Evolutionary conservation across 1,140 invertebrate species (phyloP).

Genomic region (Rhopalosiphum maidis): DNA sequence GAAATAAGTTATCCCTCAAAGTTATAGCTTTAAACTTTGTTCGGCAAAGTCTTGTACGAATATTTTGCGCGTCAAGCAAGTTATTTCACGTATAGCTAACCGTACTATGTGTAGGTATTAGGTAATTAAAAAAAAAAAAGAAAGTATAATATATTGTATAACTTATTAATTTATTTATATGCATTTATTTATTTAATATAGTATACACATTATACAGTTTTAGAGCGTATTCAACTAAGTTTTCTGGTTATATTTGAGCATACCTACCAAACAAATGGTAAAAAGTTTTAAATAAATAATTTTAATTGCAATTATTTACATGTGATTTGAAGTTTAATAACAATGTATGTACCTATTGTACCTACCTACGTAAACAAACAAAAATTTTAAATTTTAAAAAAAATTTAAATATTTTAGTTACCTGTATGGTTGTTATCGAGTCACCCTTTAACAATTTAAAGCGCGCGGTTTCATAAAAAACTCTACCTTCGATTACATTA

Average conservation of each 20-base stretch:
- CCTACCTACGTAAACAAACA: not conserved
- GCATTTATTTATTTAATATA: not conserved
- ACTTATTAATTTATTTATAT: not conserved
- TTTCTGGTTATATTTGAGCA: not conserved
- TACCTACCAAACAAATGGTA: not conserved
- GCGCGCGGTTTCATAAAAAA: not conserved
- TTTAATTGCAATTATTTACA: not conserved
- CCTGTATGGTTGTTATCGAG: not conserved
- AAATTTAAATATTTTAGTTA: not conserved
- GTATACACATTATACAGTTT: not conserved
- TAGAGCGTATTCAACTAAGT: not conserved
- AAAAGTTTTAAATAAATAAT: not conserved
- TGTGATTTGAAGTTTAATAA: not conserved
- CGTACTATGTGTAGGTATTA: not conserved
- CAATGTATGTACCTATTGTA: not conserved
- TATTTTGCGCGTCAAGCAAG: not conserved
- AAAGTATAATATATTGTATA: not conserved
- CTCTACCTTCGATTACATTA: not conserved
- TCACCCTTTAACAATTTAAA: not conserved
- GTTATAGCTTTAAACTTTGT: constrained; percentile 14
- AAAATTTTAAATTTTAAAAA: not conserved
- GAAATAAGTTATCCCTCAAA: not conserved
- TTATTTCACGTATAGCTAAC: not conserved
- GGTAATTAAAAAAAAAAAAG: not conserved
- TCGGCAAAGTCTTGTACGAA: not conserved